phyloP scores from a whole-genome alignment of 2,888 invertebrate species.

The Sepiola atlantica region DNA sequence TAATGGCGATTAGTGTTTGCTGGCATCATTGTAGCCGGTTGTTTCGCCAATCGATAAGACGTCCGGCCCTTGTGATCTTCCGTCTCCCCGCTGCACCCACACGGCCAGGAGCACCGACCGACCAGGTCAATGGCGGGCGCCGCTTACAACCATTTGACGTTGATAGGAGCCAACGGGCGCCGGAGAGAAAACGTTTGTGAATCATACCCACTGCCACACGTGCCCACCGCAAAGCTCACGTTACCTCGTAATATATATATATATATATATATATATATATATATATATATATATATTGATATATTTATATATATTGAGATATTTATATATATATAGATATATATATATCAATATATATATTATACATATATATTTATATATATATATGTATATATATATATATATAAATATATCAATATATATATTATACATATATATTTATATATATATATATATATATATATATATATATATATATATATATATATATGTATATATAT shows the following conservation, averaged over 20 bases:
- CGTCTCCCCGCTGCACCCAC: not conserved
- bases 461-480: too few species aligned
- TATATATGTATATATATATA: too few species aligned
- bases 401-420: too few species aligned
- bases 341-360: too few species aligned
- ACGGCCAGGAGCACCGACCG: not conserved
- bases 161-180: slow-evolving; percentile 20
- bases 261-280: not conserved
- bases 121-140: not conserved
- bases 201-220: not conserved
- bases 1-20: slow-evolving; percentile 32
- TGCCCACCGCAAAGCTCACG: not conserved
- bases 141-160: not conserved
- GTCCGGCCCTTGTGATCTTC: not conserved
- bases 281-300: not conserved
- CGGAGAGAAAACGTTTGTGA: not conserved
- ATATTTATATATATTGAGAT: too few species aligned
- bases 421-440: too few species aligned
- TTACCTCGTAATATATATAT: not conserved
- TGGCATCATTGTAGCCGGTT: not conserved
- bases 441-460: too few species aligned
- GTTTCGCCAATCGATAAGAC: not conserved
- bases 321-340: too few species aligned
- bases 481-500: too few species aligned
- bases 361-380: too few species aligned